These are phyloP conservation scores for Molanna angustata DNA, from an alignment of 2,888 invertebrate species.

Conservation along the genomic window DNA sequence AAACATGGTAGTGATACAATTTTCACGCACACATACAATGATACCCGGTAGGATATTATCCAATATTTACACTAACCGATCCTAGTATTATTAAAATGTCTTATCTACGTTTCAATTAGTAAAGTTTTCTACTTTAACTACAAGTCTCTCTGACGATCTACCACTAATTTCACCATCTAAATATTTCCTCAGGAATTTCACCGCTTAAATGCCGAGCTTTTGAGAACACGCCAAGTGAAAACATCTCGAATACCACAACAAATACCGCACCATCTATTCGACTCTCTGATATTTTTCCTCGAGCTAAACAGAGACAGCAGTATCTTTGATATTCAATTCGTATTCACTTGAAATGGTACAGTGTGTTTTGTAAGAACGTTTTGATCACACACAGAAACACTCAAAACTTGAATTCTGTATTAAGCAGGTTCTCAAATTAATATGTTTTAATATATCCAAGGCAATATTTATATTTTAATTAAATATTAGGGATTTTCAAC, in stretches of 20 bases:
- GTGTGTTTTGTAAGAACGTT: not conserved
- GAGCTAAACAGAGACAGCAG: not conserved
- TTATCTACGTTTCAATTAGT: constrained; percentile 22
- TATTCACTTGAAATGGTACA: not conserved
- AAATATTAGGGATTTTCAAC: too few relatives aligned
- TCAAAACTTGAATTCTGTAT: too few relatives aligned
- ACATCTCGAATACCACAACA: not conserved
- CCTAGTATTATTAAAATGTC: not conserved
- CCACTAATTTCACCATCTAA: constrained; percentile 31
- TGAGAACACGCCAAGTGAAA: not conserved
- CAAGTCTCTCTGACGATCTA: constrained; percentile 9
- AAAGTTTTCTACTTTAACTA: constrained; percentile 17
- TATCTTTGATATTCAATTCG: not conserved
- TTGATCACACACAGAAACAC: not conserved
- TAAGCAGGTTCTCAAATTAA: too few relatives aligned
- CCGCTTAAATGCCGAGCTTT: constrained; percentile 21
- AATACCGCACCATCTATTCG: not conserved
- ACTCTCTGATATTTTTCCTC: not conserved
- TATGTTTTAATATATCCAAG: too few relatives aligned
- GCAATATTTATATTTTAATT: too few relatives aligned
- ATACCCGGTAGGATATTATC: not conserved
- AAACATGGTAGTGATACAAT: too few relatives aligned
- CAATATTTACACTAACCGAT: not conserved
- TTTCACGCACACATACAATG: too few relatives aligned
- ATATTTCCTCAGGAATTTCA: constrained; percentile 30